Base-by-base conservation (phyloP, 2,888 invertebrate species). In the Norana najaformis region DNA sequence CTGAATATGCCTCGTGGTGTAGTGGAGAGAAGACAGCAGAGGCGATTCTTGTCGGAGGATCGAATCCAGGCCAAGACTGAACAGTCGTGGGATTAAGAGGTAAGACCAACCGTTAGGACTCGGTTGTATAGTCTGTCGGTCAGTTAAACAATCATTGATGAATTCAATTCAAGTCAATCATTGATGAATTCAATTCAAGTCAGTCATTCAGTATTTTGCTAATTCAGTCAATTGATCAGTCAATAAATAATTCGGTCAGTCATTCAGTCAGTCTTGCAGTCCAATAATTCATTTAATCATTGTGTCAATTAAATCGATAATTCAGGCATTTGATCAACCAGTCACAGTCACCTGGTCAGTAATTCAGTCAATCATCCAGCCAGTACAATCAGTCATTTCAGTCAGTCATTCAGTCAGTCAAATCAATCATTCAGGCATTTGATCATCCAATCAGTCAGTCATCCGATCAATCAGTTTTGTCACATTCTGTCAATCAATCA, bases 1-100 rank as follows among this genome's bases (percentile, higher is more conserved):
- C 95, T 96, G n/a, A 96, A 96, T 92, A 97, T 97, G 97, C 97
- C 97, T 0, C 97, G 97, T 1, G 96, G 97, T 1, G 96, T 96
- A 91, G 69, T 69, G 69, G 69, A n/a, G n/a, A 96, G 96, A 96
- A 96, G 96, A 11, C 96, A 96, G 94, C 96, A 96, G 90, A 95
- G 96, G 89, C 97, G 97, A 94, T 97, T 96, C 93, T 47, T 91
- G 88, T 89, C 89, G 6, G 69, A 11, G n/a, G 69, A 69, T 30
- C 30, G 69, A n/a, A n/a, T 69, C 30, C 69, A 5, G 11, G 69
- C 11, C 30, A 69, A n/a, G 30, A n/a, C 6, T 30, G 30, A 23
- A 30, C 23, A 8, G 53, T 53, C 53, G 23, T 53, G 23, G 3
- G 53, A 69, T 30, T 69, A 69, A 69, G 69, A 30, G 69, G 69